Evolutionary conservation across 2,797 vertebrate species (phyloP).

Genomic region (Danionella dracula): DNA sequence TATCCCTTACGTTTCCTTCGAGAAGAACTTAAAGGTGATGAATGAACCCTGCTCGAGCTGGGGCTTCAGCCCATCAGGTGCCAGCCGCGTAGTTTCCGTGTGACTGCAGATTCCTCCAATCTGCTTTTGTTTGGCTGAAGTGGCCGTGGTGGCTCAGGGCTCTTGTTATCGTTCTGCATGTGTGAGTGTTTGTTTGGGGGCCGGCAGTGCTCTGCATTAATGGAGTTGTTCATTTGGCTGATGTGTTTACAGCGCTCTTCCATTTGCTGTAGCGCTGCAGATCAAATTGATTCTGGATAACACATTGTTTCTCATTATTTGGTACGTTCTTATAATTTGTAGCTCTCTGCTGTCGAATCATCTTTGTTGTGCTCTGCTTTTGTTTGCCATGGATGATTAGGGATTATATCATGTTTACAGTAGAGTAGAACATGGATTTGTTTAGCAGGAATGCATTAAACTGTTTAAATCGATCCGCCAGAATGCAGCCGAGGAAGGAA

Average conservation of each 20-base stretch:
- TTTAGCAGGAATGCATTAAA: background rate
- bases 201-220: background rate
- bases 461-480: background rate
- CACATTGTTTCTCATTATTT: background rate
- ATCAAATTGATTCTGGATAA: constrained; percentile 26
- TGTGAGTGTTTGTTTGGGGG: background rate
- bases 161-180: constrained; percentile 19
- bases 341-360: background rate
- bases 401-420: background rate
- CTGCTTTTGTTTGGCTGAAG: constrained; percentile 29
- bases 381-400: background rate
- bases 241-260: constrained; percentile 23
- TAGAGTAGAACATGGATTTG: background rate
- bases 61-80: background rate
- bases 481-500: background rate
- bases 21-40: too few species aligned
- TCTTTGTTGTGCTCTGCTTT: background rate
- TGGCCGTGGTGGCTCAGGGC: constrained; percentile 15
- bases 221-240: background rate
- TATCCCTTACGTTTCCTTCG: background rate
- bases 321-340: background rate
- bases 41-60: too few species aligned
- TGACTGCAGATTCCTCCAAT: constrained; percentile 8
- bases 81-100: constrained; percentile 1
- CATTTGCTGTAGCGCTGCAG: constrained; percentile 24